phyloP scores from a whole-genome alignment of 1,140 invertebrate species.

The Rhyzopertha dominica region DNA sequence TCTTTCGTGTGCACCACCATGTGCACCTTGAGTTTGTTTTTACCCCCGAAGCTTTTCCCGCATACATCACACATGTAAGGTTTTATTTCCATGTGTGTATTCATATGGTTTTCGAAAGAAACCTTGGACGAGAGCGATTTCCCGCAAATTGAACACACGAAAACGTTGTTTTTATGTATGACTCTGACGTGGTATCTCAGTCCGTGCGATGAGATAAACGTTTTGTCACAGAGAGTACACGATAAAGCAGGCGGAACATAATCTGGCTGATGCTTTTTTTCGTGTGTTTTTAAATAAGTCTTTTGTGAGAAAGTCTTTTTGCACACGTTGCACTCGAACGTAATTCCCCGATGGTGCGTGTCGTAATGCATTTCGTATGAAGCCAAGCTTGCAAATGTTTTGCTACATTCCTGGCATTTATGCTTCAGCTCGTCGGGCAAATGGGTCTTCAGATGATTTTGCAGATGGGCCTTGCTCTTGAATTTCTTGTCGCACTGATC shows the following conservation, averaged over 20 bases:
- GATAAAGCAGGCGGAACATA: too few species aligned
- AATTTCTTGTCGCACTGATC: slow-evolving; percentile 27
- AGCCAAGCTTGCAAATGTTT: too few species aligned
- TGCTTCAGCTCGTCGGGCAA: too few species aligned
- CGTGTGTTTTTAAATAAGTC: too few species aligned
- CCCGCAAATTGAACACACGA: too few species aligned
- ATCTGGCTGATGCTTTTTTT: too few species aligned
- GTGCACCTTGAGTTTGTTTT: slow-evolving; percentile 56
- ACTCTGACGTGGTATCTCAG: slow-evolving; percentile 20
- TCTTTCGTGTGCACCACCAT: slow-evolving; percentile 57
- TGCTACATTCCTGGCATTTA: too few species aligned
- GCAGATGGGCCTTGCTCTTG: slow-evolving; percentile 35
- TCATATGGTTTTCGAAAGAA: slow-evolving; percentile 60
- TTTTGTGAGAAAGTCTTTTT: too few species aligned
- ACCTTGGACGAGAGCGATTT: slow-evolving; percentile 67
- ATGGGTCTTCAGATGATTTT: slow-evolving; percentile 51
- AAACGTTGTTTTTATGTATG: too few species aligned
- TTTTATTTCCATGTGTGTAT: slow-evolving; percentile 65
- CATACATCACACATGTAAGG: slow-evolving; percentile 64
- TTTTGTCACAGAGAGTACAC: slow-evolving; percentile 25
- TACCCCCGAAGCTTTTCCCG: slow-evolving; percentile 58
- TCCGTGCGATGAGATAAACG: slow-evolving; percentile 14
- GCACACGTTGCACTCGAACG: too few species aligned
- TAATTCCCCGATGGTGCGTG: too few species aligned
- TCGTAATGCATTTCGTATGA: too few species aligned